These are phyloP conservation scores for Cantharis rufa DNA, from an alignment of 2,888 invertebrate genomes.

Conservation along the genomic window DNA sequence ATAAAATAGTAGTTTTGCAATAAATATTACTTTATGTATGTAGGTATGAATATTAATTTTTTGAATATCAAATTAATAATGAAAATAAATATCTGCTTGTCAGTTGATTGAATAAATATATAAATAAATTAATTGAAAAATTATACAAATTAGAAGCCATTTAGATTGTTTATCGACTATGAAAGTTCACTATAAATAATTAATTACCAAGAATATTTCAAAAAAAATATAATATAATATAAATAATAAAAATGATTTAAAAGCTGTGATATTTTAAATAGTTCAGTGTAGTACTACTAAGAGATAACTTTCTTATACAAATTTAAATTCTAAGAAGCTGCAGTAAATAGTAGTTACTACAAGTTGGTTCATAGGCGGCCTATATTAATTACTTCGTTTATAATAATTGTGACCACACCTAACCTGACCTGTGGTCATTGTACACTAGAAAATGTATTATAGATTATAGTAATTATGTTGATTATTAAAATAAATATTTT, in stretches of 20 bases:
- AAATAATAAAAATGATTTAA: neutral
- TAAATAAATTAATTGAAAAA: neutral
- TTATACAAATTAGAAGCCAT: neutral
- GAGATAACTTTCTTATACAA: conserved; percentile 1
- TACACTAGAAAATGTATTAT: conserved; percentile 11
- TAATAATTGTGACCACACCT: conserved; percentile 43
- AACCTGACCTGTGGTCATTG: conserved; percentile 31
- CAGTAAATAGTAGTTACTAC: conserved; percentile 22
- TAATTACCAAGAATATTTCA: neutral
- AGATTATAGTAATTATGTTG: neutral
- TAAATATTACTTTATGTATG: neutral
- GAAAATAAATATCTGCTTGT: neutral
- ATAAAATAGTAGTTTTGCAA: neutral
- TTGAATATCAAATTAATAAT: neutral
- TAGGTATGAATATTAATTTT: neutral
- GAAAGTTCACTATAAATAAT: neutral
- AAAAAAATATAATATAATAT: neutral
- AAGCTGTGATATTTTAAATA: neutral
- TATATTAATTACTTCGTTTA: conserved; percentile 41
- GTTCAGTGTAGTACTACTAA: neutral
- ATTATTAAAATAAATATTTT: neutral
- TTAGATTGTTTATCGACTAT: neutral
- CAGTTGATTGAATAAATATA: neutral
- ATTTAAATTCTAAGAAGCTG: conserved; percentile 8
- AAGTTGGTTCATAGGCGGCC: conserved; percentile 38